phyloP scores from a whole-genome alignment of 2,797 vertebrate species.

The Australoheros facetus region DNA sequence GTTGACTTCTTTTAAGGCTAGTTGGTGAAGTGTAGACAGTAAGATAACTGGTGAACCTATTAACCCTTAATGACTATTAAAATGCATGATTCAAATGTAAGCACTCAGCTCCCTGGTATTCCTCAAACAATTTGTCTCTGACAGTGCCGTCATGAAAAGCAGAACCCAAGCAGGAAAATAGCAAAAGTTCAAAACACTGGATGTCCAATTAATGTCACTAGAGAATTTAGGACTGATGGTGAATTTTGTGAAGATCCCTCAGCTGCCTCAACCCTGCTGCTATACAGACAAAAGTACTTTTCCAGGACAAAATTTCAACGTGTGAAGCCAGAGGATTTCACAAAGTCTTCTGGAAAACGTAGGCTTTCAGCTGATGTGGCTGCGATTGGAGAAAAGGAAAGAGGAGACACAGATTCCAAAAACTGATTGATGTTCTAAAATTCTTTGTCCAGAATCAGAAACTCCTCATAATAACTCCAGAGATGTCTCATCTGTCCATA shows the following conservation, averaged over 20 bases:
- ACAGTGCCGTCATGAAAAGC: neutral
- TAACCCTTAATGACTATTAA: no score
- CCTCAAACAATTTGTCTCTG: neutral
- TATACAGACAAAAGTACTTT: neutral
- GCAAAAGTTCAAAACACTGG: neutral
- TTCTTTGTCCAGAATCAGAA: slow-evolving; percentile 1
- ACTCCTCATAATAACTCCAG: neutral
- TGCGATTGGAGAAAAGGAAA: slow-evolving; percentile 3
- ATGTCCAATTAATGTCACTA: neutral
- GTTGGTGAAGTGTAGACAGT: no score
- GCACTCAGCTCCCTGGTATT: neutral
- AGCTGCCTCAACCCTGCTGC: neutral
- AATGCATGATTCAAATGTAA: no score
- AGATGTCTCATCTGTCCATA: neutral
- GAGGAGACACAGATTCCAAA: neutral
- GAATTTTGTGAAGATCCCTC: neutral
- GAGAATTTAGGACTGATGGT: neutral
- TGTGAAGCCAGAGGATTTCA: slow-evolving; percentile 3
- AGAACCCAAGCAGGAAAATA: neutral
- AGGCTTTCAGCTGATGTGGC: neutral
- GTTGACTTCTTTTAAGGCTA: no score
- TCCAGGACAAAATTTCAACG: neutral
- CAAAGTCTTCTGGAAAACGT: slow-evolving; percentile 6
- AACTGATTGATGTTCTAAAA: neutral
- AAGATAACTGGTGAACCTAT: no score